Base-by-base conservation (phyloP, 2,113 vertebrate species). In the Sclerurus mexicanus region DNA sequence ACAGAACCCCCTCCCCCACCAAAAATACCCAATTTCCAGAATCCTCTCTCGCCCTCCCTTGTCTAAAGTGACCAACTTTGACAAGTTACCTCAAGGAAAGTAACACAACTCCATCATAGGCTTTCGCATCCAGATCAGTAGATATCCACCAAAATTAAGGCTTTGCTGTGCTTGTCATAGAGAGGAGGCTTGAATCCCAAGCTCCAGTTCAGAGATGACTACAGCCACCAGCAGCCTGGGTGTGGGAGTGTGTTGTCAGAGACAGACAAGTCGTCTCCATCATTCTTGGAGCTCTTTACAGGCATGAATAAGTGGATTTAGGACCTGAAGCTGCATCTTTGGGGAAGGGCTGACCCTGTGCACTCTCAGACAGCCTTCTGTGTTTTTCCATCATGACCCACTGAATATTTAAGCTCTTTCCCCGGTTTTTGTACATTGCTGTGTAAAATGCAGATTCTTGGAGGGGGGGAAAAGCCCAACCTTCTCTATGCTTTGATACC, bases 161-260 rank as follows among this genome's bases (percentile, higher is more conserved):
- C 37, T 62, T 64, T 39, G n/a, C n/a, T 76, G 52, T 85, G 79
- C 53, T 59, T 88, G n/a, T 74, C 2, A 0, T 8, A 15, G 35
- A 77, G 76, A 66, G 72, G 37, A 55, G 50, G 15, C 27, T 80
- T 68, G 33, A 39, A 33, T 78, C 35, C 92, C 66, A 40, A 66
- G 74, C 78, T 82, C 44, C 40, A 33, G 62, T 35, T 89, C 82
- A 5, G 5, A 28, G 66, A 14, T 75, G 87, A 66, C 49, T n/a
- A 4, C 66, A 53, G 53, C 68, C 60, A 24, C 59, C 77, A 89
- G 35, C 95, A 95, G 91, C 59, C 86, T 63, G 91, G 72, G 8
- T 59, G 95, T 96, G 89, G 95, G 94, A 93, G 88, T 63, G 60
- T 81, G 83, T 74, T 95, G 91, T 91, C 93, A 94, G 83, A 90